Evolutionary conservation across 2,797 vertebrate genomes (phyloP), one percentile per base, ranked within the genome.

Genomic region (Heterohyrax brucei): DNA sequence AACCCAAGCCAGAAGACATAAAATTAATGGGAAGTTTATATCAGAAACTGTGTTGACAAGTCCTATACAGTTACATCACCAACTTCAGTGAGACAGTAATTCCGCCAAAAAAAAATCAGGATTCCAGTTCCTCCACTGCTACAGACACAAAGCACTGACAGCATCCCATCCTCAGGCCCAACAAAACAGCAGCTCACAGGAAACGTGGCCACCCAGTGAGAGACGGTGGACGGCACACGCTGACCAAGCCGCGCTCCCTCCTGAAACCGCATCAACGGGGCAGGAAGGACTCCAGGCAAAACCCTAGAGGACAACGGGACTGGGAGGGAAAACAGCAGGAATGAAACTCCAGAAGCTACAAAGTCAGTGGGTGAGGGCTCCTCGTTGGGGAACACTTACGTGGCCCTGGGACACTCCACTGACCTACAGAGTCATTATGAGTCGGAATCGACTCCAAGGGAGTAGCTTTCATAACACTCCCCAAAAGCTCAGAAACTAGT

Each of bases 261-360:
- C 53, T 75, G 18, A 85, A 93, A 87, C 50, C 56, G 28, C 18
- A 64, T 66, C 78, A 93, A 73, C 8, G 46, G 4, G 19, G 50
- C 46, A 93, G 21, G 39, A 48, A 85, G 92, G 7, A 93, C 61
- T 26, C 22, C 81, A 93, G 81, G 50, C 46, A 39, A 93, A 97
- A 76, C 5, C 26, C 50, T 61, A 81, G 44, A 53, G 28, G 28
- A 64, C 77, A 93, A 80, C 44, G 56, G 72, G 5, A 62, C 10
- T 13, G 14, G 75, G 61, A 83, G 39, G 39, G 39, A 77, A 73
- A 14, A 83, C 2, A 84, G 24, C 8, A 88, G 10, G 30, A 64
- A 85, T 10, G 39, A 66, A 73, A 79, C 13, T 68, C 73, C 10
- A 94, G 24, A 91, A 82, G 46, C 21, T 28, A 56, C 22, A 62